Evolutionary conservation across 2,888 invertebrate species (phyloP).

Genomic region (Dioctria rufipes): DNA sequence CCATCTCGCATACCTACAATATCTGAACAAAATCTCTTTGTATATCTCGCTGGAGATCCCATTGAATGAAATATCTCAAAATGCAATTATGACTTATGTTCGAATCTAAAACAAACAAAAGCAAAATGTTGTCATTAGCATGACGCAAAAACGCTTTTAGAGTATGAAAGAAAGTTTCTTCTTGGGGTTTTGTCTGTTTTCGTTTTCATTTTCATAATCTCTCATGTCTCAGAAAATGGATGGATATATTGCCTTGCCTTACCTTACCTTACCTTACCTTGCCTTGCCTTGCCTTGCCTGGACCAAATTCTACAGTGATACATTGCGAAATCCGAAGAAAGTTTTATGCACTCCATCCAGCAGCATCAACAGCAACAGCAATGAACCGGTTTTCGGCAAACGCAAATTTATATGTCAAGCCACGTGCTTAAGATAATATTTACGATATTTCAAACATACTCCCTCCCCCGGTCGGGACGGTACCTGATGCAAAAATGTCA

Average conservation of each 20-base stretch:
- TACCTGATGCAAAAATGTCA: not conserved
- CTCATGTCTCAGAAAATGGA: too few species aligned
- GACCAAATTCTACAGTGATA: constrained; percentile 23
- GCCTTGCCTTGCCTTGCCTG: not conserved
- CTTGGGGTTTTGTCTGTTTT: not conserved
- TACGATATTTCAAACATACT: not conserved
- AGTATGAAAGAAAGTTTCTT: not conserved
- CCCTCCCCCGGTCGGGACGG: not conserved
- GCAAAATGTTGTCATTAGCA: not conserved
- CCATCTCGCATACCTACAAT: too few species aligned
- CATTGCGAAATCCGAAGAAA: constrained; percentile 46
- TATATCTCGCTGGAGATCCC: too few species aligned
- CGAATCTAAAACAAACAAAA: not conserved
- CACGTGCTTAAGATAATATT: constrained; percentile 31
- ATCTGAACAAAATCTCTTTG: too few species aligned
- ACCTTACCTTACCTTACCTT: not conserved
- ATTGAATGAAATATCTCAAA: too few species aligned
- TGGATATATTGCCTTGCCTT: not conserved
- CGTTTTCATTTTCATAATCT: not conserved
- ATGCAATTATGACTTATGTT: too few species aligned
- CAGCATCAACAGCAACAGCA: too few species aligned
- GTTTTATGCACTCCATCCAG: constrained; percentile 21
- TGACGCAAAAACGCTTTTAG: not conserved
- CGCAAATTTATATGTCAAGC: constrained; percentile 4
- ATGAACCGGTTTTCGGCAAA: constrained; percentile 23